Conservation (phyloP, 2,888 invertebrate genomes). For the Spialia ferax region DNA sequence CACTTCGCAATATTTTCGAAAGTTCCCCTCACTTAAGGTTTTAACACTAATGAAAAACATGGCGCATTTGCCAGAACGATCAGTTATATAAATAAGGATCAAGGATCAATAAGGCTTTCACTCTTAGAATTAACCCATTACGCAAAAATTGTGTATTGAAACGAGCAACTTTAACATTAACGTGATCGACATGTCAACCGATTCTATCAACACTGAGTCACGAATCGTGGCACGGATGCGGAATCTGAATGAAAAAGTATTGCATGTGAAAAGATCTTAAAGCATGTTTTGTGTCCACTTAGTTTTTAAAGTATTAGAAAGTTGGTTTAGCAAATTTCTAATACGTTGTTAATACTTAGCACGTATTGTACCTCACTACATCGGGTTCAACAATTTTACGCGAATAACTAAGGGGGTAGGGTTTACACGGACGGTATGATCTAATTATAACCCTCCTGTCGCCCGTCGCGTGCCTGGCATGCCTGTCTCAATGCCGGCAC, state of each 20-base stretch:
- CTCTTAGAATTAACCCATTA: constrained; percentile 20
- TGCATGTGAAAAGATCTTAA: constrained; percentile 48
- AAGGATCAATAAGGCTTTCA: constrained; percentile 15
- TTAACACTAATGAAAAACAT: constrained; percentile 11
- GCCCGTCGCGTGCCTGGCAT: constrained; percentile 70
- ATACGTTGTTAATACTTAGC: constrained; percentile 16
- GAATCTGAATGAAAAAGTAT: constrained; percentile 41
- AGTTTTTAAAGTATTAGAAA: constrained; percentile 39
- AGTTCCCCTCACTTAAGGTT: constrained; percentile 16
- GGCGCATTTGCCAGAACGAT: constrained; percentile 6
- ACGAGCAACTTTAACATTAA: constrained; percentile 32
- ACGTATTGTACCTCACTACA: constrained; percentile 32
- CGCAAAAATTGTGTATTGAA: constrained; percentile 22
- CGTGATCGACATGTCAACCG: constrained; percentile 35
- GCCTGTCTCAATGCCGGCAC: constrained; percentile 54
- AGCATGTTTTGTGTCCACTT: constrained; percentile 41
- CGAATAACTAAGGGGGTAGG: constrained; percentile 57
- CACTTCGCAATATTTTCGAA: constrained; percentile 28
- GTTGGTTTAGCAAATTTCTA: constrained; percentile 22
- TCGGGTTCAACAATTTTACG: constrained; percentile 42
- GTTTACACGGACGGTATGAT: constrained; percentile 63
- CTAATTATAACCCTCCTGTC: constrained; percentile 72
- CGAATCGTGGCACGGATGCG: constrained; percentile 17
- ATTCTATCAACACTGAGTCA: constrained; percentile 30
- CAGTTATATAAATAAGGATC: constrained; percentile 26